These are phyloP conservation scores for Morone chrysops DNA, from an alignment of 2,113 vertebrate genomes.

Conservation along the genomic window DNA sequence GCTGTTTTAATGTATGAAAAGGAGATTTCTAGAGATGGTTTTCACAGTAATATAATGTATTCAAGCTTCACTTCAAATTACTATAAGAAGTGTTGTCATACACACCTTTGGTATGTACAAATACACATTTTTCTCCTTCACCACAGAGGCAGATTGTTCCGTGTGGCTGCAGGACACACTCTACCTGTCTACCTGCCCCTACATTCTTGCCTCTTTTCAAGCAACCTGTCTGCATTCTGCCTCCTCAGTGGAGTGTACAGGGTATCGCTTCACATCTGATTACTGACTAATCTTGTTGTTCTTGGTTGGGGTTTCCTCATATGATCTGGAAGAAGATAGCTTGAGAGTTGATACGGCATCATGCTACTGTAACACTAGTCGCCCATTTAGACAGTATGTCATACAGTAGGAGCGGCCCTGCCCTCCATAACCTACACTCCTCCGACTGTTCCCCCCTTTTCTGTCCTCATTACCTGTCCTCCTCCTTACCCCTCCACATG, in stretches of 20 bases:
- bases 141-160: neutral
- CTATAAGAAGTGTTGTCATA: neutral
- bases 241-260: conserved; percentile 26
- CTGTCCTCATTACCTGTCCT: conserved; percentile 31
- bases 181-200: conserved; percentile 10
- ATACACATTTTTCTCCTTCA: neutral
- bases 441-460: neutral
- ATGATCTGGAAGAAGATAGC: conserved; percentile 54
- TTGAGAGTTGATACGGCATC: conserved; percentile 57
- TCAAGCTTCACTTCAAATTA: neutral
- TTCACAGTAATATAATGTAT: too few species aligned
- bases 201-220: conserved; percentile 26
- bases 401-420: conserved; percentile 22
- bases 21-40: neutral
- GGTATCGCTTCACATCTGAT: conserved; percentile 70
- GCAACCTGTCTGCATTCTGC: conserved; percentile 45
- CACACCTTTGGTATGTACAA: neutral
- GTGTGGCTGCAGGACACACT: neutral
- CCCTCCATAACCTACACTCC: conserved; percentile 17
- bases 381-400: conserved; percentile 51
- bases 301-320: conserved; percentile 66
- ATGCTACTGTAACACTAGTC: conserved; percentile 69
- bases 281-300: conserved; percentile 72
- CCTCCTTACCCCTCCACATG: neutral
- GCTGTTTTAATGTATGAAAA: neutral